A percentile compares a stretch with the other conserved stretches of the same genome.
These are phyloP conservation scores for Coregonus sp. DNA, from an alignment of 2,797 vertebrate species.

Conservation along the genomic window DNA sequence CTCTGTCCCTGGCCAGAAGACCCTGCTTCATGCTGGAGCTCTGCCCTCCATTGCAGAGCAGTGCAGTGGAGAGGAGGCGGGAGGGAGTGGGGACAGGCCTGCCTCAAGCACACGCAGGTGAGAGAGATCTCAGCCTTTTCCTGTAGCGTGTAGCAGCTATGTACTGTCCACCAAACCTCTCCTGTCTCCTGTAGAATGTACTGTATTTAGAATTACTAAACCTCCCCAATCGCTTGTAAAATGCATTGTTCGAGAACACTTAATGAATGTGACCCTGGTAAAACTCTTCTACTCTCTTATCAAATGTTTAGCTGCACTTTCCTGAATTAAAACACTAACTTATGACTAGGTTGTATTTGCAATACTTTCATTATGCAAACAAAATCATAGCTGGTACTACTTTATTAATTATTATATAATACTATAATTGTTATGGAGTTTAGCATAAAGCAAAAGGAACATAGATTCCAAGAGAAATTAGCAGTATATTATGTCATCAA, in stretches of 20 bases:
- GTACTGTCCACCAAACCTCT: background rate
- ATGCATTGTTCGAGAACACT: background rate
- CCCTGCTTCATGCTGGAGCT: constrained; percentile 76
- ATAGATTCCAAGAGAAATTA: background rate
- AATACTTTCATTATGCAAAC: background rate
- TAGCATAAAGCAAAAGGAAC: background rate
- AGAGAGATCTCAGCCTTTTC: constrained; percentile 54
- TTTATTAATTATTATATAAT: background rate
- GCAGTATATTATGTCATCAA: background rate
- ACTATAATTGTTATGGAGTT: background rate
- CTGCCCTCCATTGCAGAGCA: constrained; percentile 69
- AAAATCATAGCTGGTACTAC: background rate
- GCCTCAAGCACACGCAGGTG: constrained; percentile 85
- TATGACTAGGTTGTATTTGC: background rate
- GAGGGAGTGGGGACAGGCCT: constrained; percentile 62
- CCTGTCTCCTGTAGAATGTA: constrained; percentile 1
- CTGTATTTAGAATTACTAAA: background rate
- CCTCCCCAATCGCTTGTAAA: background rate
- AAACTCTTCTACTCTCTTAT: background rate
- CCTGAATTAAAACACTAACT: background rate
- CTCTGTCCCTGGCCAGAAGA: constrained; percentile 64
- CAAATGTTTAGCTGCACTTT: background rate
- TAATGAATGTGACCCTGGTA: background rate
- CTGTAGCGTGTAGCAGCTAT: constrained; percentile 2
- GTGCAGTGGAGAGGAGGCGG: constrained; percentile 33